Conservation (phyloP, 2,888 invertebrate genomes). For the Ectropis crepuscularia region DNA sequence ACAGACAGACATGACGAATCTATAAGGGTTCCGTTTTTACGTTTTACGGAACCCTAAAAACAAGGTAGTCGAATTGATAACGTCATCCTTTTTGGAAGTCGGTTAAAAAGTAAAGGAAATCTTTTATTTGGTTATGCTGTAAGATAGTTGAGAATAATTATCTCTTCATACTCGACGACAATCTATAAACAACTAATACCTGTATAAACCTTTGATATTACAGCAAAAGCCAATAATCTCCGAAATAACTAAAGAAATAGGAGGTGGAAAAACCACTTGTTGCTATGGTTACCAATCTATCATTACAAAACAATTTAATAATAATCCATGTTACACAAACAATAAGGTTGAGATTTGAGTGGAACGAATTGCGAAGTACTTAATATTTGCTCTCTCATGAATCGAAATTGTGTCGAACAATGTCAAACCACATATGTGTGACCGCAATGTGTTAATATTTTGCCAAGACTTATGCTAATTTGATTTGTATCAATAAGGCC, state of each 20-base stretch:
- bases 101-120: no score
- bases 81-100: no score
- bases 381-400: conserved; percentile 46
- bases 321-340: conserved; percentile 24
- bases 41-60: no score
- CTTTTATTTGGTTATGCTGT: no score
- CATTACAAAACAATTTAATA: conserved; percentile 37
- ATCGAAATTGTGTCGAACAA: conserved; percentile 51
- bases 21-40: no score
- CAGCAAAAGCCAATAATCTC: conserved; percentile 68
- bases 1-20: no score
- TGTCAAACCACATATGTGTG: conserved; percentile 46
- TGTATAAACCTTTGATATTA: conserved; percentile 37
- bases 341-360: conserved; percentile 35
- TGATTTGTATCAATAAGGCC: neutral
- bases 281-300: conserved; percentile 66
- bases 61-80: no score
- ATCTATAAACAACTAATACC: no score
- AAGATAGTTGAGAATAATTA: no score
- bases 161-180: no score
- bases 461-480: neutral
- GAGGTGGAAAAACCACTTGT: conserved; percentile 64
- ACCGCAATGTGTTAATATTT: conserved; percentile 18
- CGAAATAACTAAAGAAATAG: conserved; percentile 57
- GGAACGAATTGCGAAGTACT: conserved; percentile 19